Evolutionary conservation across 1,140 invertebrate genomes (phyloP).

Genomic region (Lucilia sericata): DNA sequence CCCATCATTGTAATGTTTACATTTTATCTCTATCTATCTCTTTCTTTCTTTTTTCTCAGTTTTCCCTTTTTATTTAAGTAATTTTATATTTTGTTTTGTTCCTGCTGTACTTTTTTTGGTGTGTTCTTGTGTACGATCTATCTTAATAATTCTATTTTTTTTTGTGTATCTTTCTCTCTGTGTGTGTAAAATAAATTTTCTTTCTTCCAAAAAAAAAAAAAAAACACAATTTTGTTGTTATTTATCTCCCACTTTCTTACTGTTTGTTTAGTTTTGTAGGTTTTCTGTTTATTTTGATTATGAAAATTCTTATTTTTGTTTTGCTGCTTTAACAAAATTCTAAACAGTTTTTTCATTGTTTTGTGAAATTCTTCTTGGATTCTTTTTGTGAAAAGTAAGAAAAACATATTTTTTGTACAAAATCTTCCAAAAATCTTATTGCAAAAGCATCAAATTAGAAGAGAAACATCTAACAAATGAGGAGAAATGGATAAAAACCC

Average conservation of each 20-base stretch:
- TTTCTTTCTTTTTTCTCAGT: neutral
- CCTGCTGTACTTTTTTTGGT: slow-evolving; percentile 34
- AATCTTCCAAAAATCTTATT: neutral
- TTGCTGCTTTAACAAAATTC: neutral
- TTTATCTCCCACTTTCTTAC: neutral
- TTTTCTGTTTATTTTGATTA: slow-evolving; percentile 41
- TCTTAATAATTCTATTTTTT: neutral
- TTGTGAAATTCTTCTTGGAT: slow-evolving; percentile 35
- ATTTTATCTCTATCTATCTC: neutral
- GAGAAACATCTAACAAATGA: no score
- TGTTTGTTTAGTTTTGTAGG: slow-evolving; percentile 1
- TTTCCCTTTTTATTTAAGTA: neutral
- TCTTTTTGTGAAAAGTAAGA: neutral
- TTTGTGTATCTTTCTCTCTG: neutral
- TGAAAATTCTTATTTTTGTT: slow-evolving; percentile 40
- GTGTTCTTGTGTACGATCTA: neutral
- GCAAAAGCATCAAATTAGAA: slow-evolving; percentile 18
- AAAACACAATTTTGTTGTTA: neutral
- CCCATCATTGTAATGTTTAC: neutral
- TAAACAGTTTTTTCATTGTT: neutral
- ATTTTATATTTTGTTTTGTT: slow-evolving; percentile 35
- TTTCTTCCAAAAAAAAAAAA: neutral
- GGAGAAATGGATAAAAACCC: neutral
- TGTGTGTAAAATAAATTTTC: neutral
- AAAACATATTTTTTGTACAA: no score